Percentiles rank a stretch among this genome's conserved stretches.
These are phyloP conservation scores for Bothrops alternatus DNA, from an alignment of 2,797 vertebrate genomes.

Conservation along the genomic window DNA sequence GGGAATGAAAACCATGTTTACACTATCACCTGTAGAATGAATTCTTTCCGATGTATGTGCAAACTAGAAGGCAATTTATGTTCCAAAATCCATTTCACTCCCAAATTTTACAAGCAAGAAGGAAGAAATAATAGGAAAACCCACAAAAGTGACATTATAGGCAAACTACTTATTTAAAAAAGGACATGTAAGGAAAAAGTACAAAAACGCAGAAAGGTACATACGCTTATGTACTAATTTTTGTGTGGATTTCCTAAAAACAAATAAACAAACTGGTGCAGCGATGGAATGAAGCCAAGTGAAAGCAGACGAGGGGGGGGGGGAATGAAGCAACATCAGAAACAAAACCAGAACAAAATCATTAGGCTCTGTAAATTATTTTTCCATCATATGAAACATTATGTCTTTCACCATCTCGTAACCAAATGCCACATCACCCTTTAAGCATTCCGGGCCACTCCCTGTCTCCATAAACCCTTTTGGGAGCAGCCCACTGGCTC, in stretches of 20 bases:
- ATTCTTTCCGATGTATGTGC: neutral
- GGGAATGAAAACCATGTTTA: neutral
- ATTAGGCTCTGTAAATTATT: neutral
- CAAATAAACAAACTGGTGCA: neutral
- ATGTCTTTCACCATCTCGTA: neutral
- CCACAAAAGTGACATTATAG: neutral
- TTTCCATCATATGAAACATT: neutral
- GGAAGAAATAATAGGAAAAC: neutral
- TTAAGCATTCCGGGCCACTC: neutral
- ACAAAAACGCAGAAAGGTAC: neutral
- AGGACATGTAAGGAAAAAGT: neutral
- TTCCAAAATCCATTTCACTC: neutral
- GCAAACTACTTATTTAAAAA: neutral
- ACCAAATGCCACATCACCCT: neutral
- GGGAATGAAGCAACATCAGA: neutral
- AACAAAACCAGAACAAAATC: neutral
- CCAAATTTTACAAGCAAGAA: neutral
- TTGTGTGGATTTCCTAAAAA: neutral
- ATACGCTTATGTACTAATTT: neutral
- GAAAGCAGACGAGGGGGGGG: neutral
- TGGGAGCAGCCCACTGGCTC: neutral
- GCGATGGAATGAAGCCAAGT: neutral
- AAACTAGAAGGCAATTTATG: neutral
- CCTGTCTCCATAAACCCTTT: neutral
- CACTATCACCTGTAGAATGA: neutral